A percentile compares a stretch with the other conserved stretches of the same genome.
Conservation (phyloP, 2,888 invertebrate species). For the Desoria tigrina region DNA sequence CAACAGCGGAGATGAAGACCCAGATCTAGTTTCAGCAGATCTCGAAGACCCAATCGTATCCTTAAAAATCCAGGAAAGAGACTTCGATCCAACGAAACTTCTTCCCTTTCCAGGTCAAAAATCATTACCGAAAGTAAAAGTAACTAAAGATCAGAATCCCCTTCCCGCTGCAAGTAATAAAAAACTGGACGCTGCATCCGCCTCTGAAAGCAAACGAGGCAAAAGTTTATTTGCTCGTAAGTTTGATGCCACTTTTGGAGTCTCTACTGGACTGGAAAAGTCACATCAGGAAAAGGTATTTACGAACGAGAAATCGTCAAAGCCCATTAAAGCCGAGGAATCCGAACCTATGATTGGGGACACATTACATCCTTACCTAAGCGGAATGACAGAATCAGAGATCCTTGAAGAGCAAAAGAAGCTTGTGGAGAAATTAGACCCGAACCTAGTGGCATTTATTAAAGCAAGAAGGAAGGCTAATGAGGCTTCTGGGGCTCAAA, state of each 20-base stretch:
- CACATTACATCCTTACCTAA: no score
- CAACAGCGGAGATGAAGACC: not conserved
- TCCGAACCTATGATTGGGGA: slow-evolving; percentile 18
- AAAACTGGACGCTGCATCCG: no score
- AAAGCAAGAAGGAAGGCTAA: slow-evolving; percentile 55
- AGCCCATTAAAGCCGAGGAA: no score
- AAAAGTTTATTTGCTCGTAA: slow-evolving; percentile 53
- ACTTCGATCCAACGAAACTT: slow-evolving; percentile 33
- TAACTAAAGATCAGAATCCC: no score
- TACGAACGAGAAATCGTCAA: no score
- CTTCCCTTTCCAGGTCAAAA: slow-evolving; percentile 19
- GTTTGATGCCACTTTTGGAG: slow-evolving; percentile 29
- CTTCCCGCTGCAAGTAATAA: not conserved
- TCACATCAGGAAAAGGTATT: no score
- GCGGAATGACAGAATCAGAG: slow-evolving; percentile 70
- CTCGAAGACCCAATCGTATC: not conserved
- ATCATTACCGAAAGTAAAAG: slow-evolving; percentile 13
- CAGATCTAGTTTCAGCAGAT: not conserved
- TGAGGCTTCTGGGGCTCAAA: not conserved
- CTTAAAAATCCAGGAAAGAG: slow-evolving; percentile 18
- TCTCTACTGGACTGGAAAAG: no score
- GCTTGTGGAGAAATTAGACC: slow-evolving; percentile 67
- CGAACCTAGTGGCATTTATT: slow-evolving; percentile 69
- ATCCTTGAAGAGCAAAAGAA: slow-evolving; percentile 73
- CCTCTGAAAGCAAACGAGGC: no score